Evolutionary conservation across 2,113 vertebrate species (phyloP), one percentile per base, ranked within the genome.

Genomic region (Podarcis muralis): DNA sequence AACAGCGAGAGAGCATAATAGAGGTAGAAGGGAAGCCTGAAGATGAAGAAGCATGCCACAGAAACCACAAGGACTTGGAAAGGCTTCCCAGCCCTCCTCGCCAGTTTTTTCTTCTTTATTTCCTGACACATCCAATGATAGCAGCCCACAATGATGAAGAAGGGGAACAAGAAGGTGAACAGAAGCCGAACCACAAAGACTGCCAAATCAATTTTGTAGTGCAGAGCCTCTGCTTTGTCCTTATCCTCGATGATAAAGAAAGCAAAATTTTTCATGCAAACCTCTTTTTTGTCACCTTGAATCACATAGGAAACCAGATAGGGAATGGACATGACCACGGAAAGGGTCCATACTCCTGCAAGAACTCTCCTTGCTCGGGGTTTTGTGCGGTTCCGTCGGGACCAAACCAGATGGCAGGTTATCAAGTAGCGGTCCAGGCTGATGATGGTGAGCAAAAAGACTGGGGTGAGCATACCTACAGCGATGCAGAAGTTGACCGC

Each of bases 11-110:
- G 92, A 27, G 84, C 89, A 23, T 89, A 88, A 23, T 97, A 95
- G 1, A 97, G 87, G n/a, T 98, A 97, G 85, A 97, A 98, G 0
- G 98, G 97, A 69, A 98, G 88, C 98, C 97, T 98, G 84, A 97
- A 98, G 76, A 97, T 35, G 77, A 98, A 98, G 95, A 98, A 98
- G 11, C 97, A 95, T 20, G 89, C 88, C 0, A 98, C 92, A 3
- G 97, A 95, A 1, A 96, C 95, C 4, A 94, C 90, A 96, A 98
- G 98, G 87, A 98, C 97, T 87, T 95, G 97, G 85, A 98, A 97
- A 3, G 98, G 97, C 86, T 98, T 98, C 65, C 91, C 90, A 62
- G 96, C 97, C 90, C 96, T 98, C 16, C 48, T 53, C 9, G 48
- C 48, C 48, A 93, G 93, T 94, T 92, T 91, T 84, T 92, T 97